phyloP scores from a whole-genome alignment of 2,113 vertebrate species.

The Corythornis cristatus region DNA sequence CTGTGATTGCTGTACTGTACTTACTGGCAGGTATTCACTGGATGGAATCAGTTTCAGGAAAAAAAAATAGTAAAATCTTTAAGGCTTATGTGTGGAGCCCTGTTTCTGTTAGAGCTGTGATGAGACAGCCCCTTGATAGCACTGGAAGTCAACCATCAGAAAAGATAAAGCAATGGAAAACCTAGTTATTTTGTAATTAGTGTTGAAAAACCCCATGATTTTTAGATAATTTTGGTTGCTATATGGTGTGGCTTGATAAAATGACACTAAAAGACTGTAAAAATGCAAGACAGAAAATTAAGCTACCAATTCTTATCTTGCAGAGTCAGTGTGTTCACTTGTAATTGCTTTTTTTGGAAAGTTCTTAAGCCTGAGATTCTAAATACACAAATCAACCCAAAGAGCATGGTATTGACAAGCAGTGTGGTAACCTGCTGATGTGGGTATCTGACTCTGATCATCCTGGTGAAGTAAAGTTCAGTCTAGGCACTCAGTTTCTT shows the following conservation, averaged over 20 bases:
- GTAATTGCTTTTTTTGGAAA: background rate
- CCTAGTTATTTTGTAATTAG: background rate
- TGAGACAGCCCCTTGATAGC: background rate
- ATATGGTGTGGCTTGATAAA: background rate
- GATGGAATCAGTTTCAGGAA: background rate
- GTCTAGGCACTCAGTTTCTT: background rate
- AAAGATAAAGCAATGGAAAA: background rate
- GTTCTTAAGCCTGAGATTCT: background rate
- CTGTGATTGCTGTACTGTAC: background rate
- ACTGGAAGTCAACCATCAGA: background rate
- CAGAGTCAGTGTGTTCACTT: background rate
- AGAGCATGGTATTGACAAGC: background rate
- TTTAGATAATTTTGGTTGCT: background rate
- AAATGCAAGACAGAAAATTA: background rate
- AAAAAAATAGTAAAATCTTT: background rate
- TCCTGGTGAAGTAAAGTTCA: background rate
- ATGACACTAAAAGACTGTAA: background rate
- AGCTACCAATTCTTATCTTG: background rate
- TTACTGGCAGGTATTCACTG: background rate
- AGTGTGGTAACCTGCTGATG: background rate
- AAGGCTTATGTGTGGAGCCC: background rate
- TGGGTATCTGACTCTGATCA: rapidly evolving
- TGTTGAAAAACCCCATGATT: background rate
- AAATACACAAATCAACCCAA: background rate
- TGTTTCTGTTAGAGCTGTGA: background rate